Percentiles rank a stretch among this genome's conserved stretches.
Evolutionary conservation across 2,797 vertebrate genomes (phyloP).

Genomic region (Aphelocoma californica): DNA sequence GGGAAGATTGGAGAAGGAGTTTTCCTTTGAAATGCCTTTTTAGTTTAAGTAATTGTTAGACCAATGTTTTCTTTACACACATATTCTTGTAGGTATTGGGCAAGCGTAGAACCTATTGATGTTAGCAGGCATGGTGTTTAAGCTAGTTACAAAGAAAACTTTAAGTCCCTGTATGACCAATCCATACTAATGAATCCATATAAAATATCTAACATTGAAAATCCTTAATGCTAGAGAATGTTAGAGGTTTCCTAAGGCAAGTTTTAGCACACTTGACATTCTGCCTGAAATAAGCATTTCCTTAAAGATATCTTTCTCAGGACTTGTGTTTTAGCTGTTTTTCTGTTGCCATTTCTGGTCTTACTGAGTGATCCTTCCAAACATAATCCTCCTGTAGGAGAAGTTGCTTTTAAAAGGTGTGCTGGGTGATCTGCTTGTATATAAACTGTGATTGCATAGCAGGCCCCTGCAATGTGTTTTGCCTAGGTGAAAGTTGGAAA

Average conservation of each 20-base stretch:
- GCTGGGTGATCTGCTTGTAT: background rate
- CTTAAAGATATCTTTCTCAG: background rate
- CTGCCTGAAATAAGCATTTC: background rate
- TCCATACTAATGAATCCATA: background rate
- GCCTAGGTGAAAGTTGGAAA: background rate
- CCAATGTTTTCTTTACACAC: background rate
- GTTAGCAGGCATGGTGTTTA: background rate
- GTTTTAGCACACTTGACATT: background rate
- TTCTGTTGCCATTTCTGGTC: background rate
- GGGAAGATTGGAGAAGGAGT: background rate
- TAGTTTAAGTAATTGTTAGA: background rate
- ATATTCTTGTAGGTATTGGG: background rate
- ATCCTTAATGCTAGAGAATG: background rate
- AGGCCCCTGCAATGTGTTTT: background rate
- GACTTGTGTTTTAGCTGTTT: background rate
- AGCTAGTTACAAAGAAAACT: background rate
- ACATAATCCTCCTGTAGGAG: background rate
- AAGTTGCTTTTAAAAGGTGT: background rate
- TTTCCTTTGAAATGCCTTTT: background rate
- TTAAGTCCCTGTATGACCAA: background rate
- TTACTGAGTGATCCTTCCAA: background rate
- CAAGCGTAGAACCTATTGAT: background rate
- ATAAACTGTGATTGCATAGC: background rate
- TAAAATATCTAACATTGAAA: background rate
- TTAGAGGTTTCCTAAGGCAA: background rate